Conservation (phyloP, 2,888 invertebrate species). For the Halictus ligatus region DNA sequence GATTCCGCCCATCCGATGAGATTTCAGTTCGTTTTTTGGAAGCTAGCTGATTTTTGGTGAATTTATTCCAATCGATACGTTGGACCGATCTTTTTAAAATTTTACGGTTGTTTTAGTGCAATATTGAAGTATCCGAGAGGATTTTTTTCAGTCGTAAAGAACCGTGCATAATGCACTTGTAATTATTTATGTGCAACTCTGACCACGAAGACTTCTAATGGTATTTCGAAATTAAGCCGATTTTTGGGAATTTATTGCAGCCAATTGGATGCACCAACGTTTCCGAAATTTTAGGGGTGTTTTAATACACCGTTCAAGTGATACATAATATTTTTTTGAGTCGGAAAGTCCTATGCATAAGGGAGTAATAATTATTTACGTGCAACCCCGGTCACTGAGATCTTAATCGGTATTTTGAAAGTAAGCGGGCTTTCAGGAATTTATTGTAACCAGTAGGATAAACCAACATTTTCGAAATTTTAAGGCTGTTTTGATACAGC, state of each 20-base stretch:
- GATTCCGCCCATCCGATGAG: neutral
- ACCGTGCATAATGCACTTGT: neutral
- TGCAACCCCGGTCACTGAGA: no score
- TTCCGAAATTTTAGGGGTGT: neutral
- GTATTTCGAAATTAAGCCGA: no score
- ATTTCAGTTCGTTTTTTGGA: neutral
- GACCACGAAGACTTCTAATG: no score
- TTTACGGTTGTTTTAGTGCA: neutral
- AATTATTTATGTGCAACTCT: neutral
- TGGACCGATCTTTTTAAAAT: neutral
- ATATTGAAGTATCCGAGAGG: no score
- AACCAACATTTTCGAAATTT: neutral
- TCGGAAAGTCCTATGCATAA: accelerated
- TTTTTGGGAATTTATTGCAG: no score
- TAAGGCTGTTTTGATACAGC: neutral
- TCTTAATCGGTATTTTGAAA: neutral
- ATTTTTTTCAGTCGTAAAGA: neutral
- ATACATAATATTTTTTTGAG: neutral
- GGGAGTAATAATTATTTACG: neutral
- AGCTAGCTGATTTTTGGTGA: neutral
- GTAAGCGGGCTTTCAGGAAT: neutral
- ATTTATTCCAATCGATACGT: neutral
- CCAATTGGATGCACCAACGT: neutral
- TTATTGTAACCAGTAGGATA: neutral
- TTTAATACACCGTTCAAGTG: neutral